Conservation (phyloP, 1,140 invertebrate species). For the Halyomorpha halys region DNA sequence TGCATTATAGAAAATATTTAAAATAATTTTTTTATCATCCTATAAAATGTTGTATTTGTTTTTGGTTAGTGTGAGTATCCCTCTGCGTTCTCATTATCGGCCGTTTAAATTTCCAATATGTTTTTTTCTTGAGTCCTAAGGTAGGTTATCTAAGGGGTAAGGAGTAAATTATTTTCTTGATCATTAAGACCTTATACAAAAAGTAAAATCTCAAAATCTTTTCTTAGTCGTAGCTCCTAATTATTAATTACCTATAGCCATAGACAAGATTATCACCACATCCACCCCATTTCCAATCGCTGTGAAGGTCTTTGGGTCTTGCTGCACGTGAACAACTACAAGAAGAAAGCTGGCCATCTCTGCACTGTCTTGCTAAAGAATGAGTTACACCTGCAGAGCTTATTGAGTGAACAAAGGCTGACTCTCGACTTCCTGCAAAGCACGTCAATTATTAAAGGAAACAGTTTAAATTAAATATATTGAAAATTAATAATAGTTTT, state of each 20-base stretch:
- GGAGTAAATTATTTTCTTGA: too few relatives aligned
- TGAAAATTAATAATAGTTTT: too few relatives aligned
- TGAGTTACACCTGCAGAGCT: slow-evolving; percentile 81
- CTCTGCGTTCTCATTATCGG: too few relatives aligned
- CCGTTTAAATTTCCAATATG: too few relatives aligned
- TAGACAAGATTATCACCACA: slow-evolving; percentile 93
- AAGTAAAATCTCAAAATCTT: too few relatives aligned
- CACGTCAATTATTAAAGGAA: background rate
- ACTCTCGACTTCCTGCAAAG: slow-evolving; percentile 73
- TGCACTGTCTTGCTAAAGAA: slow-evolving; percentile 72
- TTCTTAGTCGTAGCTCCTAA: background rate
- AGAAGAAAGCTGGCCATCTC: slow-evolving; percentile 75
- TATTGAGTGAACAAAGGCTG: slow-evolving; percentile 82
- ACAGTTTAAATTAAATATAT: background rate
- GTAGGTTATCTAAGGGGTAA: too few relatives aligned
- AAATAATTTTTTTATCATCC: too few relatives aligned
- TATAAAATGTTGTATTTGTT: too few relatives aligned
- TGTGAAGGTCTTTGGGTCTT: slow-evolving; percentile 66
- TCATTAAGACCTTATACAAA: too few relatives aligned
- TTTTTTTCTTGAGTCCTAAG: too few relatives aligned
- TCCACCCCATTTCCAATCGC: slow-evolving; percentile 94
- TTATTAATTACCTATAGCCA: slow-evolving; percentile 66
- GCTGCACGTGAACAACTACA: slow-evolving; percentile 76
- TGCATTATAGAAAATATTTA: too few relatives aligned
- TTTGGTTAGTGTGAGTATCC: too few relatives aligned